phyloP scores from a whole-genome alignment of 2,888 invertebrate genomes.

The Eueremaeus valkanovi region DNA sequence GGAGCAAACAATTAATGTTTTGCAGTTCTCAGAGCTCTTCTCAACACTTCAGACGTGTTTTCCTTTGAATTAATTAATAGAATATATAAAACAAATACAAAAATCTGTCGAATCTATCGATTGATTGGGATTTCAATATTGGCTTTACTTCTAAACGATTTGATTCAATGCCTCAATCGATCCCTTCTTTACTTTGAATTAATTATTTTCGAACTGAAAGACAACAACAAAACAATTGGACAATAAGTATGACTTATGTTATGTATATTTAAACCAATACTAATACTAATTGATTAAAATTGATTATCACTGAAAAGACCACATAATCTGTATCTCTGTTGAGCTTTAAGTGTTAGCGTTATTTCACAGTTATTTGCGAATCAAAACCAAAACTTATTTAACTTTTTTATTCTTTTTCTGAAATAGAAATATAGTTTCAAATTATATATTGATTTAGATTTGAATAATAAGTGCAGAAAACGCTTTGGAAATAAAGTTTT shows the following conservation, averaged over 20 bases:
- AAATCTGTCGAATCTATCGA: too few species aligned
- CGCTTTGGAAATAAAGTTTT: neutral
- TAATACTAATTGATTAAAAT: neutral
- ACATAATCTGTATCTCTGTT: neutral
- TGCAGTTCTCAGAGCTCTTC: neutral
- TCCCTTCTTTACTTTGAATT: neutral
- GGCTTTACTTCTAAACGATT: neutral
- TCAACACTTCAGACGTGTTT: neutral
- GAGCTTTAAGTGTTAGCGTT: neutral
- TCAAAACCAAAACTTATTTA: neutral
- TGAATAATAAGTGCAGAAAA: neutral
- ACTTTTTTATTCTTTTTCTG: too few species aligned
- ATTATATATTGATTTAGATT: neutral
- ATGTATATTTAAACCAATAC: neutral
- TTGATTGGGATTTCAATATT: neutral
- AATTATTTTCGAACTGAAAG: neutral
- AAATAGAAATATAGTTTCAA: too few species aligned
- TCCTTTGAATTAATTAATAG: neutral
- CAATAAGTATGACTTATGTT: too few species aligned
- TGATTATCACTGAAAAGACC: neutral
- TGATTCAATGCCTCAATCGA: neutral
- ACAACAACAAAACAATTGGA: neutral
- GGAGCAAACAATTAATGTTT: neutral
- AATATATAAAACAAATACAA: too few species aligned
- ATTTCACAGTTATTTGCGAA: neutral